A percentile compares a stretch with the other conserved stretches of the same genome.
Conservation (phyloP, 2,888 invertebrate species). For the Noctua janthina region DNA sequence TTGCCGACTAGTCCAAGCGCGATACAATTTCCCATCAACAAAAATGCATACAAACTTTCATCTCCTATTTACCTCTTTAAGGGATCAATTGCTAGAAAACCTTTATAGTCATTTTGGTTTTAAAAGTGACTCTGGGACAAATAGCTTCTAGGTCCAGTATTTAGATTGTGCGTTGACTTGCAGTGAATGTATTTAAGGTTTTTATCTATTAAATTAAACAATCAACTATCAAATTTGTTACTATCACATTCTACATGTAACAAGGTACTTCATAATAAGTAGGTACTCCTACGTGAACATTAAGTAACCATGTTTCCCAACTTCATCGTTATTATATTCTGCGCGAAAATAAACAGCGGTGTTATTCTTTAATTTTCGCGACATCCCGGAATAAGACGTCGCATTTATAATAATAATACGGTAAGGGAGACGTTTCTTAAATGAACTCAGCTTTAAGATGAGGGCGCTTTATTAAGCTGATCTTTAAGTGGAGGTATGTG, state of each 20-base stretch:
- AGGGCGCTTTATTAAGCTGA: background rate
- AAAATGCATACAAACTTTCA: background rate
- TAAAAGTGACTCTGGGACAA: background rate
- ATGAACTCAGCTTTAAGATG: conserved; percentile 4
- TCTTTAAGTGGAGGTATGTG: background rate
- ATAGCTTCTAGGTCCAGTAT: background rate
- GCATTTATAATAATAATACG: conserved; percentile 28
- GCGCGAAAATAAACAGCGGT: conserved; percentile 44
- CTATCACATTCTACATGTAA: background rate
- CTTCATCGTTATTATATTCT: conserved; percentile 42
- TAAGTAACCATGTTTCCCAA: conserved; percentile 25
- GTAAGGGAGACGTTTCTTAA: conserved; percentile 3
- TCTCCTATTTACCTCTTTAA: background rate
- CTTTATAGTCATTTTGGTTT: background rate
- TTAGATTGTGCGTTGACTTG: background rate
- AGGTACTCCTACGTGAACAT: conserved; percentile 7
- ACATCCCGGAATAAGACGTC: conserved; percentile 31
- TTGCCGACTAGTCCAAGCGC: background rate
- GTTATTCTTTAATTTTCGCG: conserved; percentile 54
- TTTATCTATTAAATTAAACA: background rate
- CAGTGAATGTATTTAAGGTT: background rate
- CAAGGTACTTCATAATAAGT: conserved; percentile 2
- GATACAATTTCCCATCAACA: background rate
- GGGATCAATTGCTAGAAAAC: background rate
- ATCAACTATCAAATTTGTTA: background rate